These are phyloP conservation scores for Coreius guichenoti DNA, from an alignment of 2,797 vertebrate species.

Conservation along the genomic window DNA sequence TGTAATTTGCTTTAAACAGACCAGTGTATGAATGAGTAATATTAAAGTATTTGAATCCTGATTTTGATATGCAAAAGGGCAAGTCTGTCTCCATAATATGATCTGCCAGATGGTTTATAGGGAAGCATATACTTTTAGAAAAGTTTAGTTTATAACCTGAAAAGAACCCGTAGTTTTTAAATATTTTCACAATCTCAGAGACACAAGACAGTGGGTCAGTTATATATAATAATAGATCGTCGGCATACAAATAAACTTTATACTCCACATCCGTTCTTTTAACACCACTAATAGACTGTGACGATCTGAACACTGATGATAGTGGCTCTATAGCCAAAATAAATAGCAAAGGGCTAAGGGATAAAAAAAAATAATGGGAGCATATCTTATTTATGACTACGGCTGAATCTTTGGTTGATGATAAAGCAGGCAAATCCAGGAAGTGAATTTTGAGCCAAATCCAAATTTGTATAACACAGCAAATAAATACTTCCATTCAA, in stretches of 20 bases:
- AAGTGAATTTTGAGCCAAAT: too few relatives aligned
- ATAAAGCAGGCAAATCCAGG: too few relatives aligned
- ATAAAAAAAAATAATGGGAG: too few relatives aligned
- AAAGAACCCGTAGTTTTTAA: not conserved
- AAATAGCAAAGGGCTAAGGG: too few relatives aligned
- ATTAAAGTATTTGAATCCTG: not conserved
- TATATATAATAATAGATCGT: not conserved
- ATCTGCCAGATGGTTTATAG: not conserved
- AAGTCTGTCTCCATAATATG: not conserved
- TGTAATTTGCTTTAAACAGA: slow-evolving; percentile 2
- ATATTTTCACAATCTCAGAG: not conserved
- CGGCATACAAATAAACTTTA: not conserved
- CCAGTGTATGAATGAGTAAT: not conserved
- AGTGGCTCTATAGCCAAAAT: too few relatives aligned
- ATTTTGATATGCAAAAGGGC: not conserved
- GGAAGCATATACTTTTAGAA: not conserved
- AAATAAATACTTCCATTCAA: too few relatives aligned
- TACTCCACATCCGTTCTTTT: not conserved
- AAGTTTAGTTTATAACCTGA: not conserved
- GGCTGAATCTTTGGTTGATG: too few relatives aligned
- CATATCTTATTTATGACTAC: too few relatives aligned
- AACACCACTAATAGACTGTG: too few relatives aligned
- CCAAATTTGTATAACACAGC: too few relatives aligned
- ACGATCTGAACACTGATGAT: too few relatives aligned
- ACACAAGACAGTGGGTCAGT: not conserved